Base-by-base conservation (phyloP, 2,888 invertebrate species). In the Rhopalosiphum nymphaeae region DNA sequence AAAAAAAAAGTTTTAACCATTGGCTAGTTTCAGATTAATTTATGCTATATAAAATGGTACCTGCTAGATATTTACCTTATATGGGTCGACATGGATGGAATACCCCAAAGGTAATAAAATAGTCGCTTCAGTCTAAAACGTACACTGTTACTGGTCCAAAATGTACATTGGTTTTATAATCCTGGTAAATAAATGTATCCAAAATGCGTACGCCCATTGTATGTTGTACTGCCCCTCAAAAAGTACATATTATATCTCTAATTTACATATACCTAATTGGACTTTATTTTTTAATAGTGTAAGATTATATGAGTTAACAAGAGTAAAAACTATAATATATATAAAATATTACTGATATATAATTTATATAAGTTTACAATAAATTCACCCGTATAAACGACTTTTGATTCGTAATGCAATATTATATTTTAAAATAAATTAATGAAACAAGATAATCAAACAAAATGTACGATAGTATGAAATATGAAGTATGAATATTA, bases 151-250 rank as follows among this genome's bases (percentile, higher is more conserved):
- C 78, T 9, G 9, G 78, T 36, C 78, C 16, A 78, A 78, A 36
- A 78, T 78, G 78, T 78, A 78, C 78, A 78, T 78, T 78, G 78
- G 78, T 78, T 78, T 78, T 78, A 78, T 78, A 78, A 78, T 78
- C 78, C 78, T 36, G 9, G 36, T 78, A 78, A 78, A 78, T 78
- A 78, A 78, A 78, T 42, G 7, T 36, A 78, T 78, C 36, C 78
- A 26, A 36, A 36, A 78, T 78, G 16, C 2, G 36, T 36, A 78
- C 78, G 78, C 78, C 78, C 78, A 36, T 36, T 78, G 36, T 78
- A 78, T 78, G 78, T 78, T 78, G 21, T 36, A 21, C 36, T 78
- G 21, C 21, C 36, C 36, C 36, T 7, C 36, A 9, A 36, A 67
- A 36, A 67, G 36, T 67, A 36, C 36, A 78, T 78, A 29, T 26